Evolutionary conservation across 2,113 vertebrate species (phyloP).

Genomic region (Orientallactaga bullata): DNA sequence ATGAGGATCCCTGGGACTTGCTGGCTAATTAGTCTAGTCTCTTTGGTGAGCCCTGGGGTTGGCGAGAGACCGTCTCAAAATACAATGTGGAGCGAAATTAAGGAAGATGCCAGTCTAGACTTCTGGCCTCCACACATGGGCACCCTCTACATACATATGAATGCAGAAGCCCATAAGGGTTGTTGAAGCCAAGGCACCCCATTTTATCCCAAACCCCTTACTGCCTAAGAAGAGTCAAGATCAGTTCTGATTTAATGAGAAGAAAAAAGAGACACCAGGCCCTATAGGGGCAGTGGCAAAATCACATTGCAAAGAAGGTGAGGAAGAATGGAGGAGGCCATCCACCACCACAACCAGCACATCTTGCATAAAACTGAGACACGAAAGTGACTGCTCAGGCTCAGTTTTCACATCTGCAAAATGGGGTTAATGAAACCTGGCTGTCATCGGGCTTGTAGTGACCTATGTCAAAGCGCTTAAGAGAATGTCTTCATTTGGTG

Average conservation of each 20-base stretch:
- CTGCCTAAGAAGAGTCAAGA: background rate
- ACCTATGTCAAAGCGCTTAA: background rate
- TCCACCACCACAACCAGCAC: background rate
- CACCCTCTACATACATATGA: too few species aligned
- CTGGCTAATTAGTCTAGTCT: too few species aligned
- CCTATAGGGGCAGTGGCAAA: background rate
- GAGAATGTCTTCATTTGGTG: background rate
- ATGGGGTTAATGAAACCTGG: background rate
- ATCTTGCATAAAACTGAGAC: background rate
- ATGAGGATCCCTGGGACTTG: too few species aligned
- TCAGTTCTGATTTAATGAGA: background rate
- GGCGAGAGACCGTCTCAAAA: too few species aligned
- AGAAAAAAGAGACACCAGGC: fast-evolving
- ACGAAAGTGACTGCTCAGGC: background rate
- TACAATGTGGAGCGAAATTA: too few species aligned
- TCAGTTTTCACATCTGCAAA: conserved; percentile 1
- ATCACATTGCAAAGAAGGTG: background rate
- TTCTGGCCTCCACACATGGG: too few species aligned
- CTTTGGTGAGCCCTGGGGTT: too few species aligned
- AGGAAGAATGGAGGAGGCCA: background rate
- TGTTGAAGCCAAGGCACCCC: background rate
- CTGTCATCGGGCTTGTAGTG: background rate
- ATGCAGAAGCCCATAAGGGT: background rate
- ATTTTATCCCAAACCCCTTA: background rate
- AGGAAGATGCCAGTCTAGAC: too few species aligned